These are phyloP conservation scores for Coecobrya sp. DNA, from an alignment of 2,888 invertebrate genomes.

Conservation along the genomic window DNA sequence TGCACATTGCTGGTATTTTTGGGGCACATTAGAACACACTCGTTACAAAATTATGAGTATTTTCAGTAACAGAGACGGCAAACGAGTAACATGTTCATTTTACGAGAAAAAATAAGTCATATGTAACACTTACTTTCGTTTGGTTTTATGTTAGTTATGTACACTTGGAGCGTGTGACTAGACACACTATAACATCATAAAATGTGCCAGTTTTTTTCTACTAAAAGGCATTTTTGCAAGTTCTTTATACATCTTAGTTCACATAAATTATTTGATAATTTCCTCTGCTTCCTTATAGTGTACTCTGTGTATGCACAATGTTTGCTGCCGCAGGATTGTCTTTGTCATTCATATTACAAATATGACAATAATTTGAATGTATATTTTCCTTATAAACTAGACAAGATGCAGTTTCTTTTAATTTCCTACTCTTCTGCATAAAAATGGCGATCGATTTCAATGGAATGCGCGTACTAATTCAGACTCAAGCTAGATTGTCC, in stretches of 20 bases:
- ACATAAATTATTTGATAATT: slow-evolving; percentile 59
- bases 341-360: neutral
- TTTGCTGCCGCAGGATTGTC: neutral
- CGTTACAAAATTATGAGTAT: slow-evolving; percentile 15
- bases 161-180: neutral
- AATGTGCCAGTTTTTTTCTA: slow-evolving; percentile 2
- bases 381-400: no score
- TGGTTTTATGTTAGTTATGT: neutral
- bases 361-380: neutral
- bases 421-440: no score
- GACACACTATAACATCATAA: neutral
- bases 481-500: no score
- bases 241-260: neutral
- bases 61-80: neutral
- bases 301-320: neutral
- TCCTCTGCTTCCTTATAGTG: neutral
- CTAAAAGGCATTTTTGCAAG: slow-evolving; percentile 28
- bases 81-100: slow-evolving; percentile 40
- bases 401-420: no score
- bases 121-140: neutral
- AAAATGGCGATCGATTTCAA: no score
- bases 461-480: no score
- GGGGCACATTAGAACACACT: neutral
- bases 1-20: slow-evolving; percentile 23
- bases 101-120: slow-evolving; percentile 19